Base-by-base conservation (phyloP, 2,888 invertebrate species). In the Parelbella ahira region DNA sequence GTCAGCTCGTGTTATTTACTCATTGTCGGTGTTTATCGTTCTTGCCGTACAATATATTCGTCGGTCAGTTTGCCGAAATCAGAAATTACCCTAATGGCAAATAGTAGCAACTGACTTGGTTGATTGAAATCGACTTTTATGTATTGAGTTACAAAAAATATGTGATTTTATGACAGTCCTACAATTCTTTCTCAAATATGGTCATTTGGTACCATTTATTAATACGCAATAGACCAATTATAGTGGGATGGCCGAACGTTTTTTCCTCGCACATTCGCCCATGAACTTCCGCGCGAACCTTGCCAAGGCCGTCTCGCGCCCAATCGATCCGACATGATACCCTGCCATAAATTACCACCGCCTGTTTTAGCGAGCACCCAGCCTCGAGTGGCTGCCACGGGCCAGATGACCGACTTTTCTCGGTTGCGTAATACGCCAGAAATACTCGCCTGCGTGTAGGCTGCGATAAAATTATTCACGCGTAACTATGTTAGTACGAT, bases 251-350 rank as follows among this genome's bases (percentile, higher is more conserved):
- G 12, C 23, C 13, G 34, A n/a, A n/a, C 24, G 9, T 46, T 47
- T 53, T 54, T 52, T 50, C 45, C 39, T 55, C 58, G 54, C 56
- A 53, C 54, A 54, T 50, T 51, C 68, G 82, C 67, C 86, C 88
- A 54, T 88, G 87, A 88, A 88, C 88, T 86, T 84, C 78, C 74
- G 71, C 50, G 60, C 67, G 71, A 73, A 76, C 78, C 58, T 65
- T 61, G 60, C 60, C 84, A 88, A 88, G 88, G 88, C 68, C 86
- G 63, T 47, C 27, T 50, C 25, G 62, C 63, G 67, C 60, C 63
- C 65, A 62, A 80, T 81, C 83, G 79, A 80, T 77, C 65, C 62
- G 53, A 48, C 53, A 60, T 63, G 56, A 54, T 56, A 61, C 60
- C 51, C 48, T n/a, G 46, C 62, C 66, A 69, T 75, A 70, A 71